These are phyloP conservation scores for Stenurella melanura DNA, from an alignment of 2,888 invertebrate genomes.

Conservation along the genomic window DNA sequence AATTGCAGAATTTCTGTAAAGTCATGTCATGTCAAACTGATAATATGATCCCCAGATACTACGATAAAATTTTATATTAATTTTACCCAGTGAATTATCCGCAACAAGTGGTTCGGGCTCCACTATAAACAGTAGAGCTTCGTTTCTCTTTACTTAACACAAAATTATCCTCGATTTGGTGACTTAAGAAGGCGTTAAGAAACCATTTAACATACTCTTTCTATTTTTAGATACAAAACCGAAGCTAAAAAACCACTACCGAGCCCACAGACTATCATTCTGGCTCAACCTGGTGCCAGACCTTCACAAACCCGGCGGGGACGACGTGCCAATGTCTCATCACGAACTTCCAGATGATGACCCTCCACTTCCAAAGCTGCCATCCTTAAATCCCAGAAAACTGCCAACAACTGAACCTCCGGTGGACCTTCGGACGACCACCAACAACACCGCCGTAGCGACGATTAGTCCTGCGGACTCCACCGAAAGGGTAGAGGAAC, in stretches of 20 bases:
- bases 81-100: too few relatives aligned
- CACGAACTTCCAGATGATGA: conserved; percentile 86
- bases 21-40: too few relatives aligned
- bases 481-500: conserved; percentile 75
- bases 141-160: too few relatives aligned
- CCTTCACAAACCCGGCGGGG: conserved; percentile 89
- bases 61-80: too few relatives aligned
- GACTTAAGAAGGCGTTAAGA: too few relatives aligned
- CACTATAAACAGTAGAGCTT: too few relatives aligned
- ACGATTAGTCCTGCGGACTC: conserved; percentile 66
- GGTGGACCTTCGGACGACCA: conserved; percentile 67
- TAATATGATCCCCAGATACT: too few relatives aligned
- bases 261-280: conserved; percentile 93
- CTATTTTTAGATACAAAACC: conserved; percentile 85
- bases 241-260: conserved; percentile 93
- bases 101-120: too few relatives aligned
- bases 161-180: too few relatives aligned
- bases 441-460: conserved; percentile 66
- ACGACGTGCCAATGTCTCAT: conserved; percentile 89
- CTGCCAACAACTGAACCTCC: conserved; percentile 74
- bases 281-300: conserved; percentile 97
- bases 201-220: background rate
- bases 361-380: conserved; percentile 76
- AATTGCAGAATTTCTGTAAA: too few relatives aligned
- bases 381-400: conserved; percentile 73